These are phyloP conservation scores for Lates calcarifer DNA, from an alignment of 2,113 vertebrate species.

Conservation along the genomic window DNA sequence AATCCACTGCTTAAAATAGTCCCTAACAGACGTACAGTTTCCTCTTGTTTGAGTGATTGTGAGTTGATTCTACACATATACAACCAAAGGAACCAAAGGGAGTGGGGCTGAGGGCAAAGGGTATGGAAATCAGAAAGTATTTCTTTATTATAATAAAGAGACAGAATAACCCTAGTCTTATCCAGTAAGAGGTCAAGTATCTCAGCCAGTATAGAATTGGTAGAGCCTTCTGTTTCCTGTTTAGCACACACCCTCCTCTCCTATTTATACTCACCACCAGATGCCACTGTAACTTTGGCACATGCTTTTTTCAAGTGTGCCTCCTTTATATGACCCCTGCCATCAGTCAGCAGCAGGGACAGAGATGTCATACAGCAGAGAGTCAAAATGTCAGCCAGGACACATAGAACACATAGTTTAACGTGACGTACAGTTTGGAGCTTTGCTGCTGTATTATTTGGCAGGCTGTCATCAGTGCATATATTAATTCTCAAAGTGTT, in stretches of 20 bases:
- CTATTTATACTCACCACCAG: constrained; percentile 18
- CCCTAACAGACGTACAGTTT: too few species aligned
- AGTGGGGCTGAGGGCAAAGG: too few species aligned
- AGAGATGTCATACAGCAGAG: neutral
- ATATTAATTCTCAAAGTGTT: neutral
- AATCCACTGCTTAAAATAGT: too few species aligned
- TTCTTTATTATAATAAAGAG: too few species aligned
- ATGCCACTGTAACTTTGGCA: constrained; percentile 3
- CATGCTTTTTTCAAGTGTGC: neutral
- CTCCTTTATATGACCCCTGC: neutral
- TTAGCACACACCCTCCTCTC: neutral
- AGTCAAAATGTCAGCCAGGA: neutral
- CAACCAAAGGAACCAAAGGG: too few species aligned
- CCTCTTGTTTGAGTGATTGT: too few species aligned
- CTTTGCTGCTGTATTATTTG: neutral
- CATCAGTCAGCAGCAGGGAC: neutral
- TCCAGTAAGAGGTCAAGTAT: too few species aligned
- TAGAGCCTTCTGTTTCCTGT: neutral
- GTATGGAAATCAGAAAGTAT: too few species aligned
- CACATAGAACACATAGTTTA: neutral
- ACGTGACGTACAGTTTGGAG: neutral
- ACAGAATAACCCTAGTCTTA: too few species aligned
- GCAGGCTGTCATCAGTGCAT: neutral
- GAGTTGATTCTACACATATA: too few species aligned
- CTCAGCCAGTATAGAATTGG: too few species aligned